Base-by-base conservation (phyloP, 1,140 invertebrate genomes). In the Mizuhopecten yessoensis region DNA sequence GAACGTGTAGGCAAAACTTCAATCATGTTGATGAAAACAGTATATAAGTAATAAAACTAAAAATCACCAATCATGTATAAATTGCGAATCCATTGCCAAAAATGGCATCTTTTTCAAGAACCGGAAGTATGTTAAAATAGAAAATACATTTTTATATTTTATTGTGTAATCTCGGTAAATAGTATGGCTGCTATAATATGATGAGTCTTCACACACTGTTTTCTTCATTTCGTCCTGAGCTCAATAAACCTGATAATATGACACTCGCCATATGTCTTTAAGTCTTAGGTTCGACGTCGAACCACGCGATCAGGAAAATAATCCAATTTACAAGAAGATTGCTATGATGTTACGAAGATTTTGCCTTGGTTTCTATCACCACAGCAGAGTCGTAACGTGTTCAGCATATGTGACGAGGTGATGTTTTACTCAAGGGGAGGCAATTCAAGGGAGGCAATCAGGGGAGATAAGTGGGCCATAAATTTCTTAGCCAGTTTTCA, bases 381-480 rank as follows among this genome's bases (percentile, higher is more conserved):
- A 29, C 57, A 75, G 23, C 57, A 75, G n/a, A 17, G 9, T n/a
- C 57, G n/a, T 75, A 75, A 75, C n/a, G 57, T 75, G 23, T 29
- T 7, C 57, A 75, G 11, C 1, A 29, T n/a, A 75, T 29, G n/a
- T 9, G 20, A 75, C 23, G 29, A 11, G 5, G 57, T 29, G 57
- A 75, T 29, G n/a, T 0, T 29, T 75, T 5, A 75, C 23, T 75
- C 57, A 75, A 75, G 57, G 57, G 57, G 9, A 75, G 57, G 29
- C n/a, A 75, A 75, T 75, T n/a, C n/a, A 17, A n/a, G 57, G n/a
- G 23, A 75, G 57, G n/a, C 17, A 75, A 75, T 75, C 57, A 75
- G 17, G 29, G 57, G n/a, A 75, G 57, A 75, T 75, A 75, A 75
- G 15, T 75, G 57, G 57, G n/a, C 57, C 57, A 75, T 75, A 75